Base-by-base conservation (phyloP, 2,113 vertebrate species). In the Fukomys damarensis region DNA sequence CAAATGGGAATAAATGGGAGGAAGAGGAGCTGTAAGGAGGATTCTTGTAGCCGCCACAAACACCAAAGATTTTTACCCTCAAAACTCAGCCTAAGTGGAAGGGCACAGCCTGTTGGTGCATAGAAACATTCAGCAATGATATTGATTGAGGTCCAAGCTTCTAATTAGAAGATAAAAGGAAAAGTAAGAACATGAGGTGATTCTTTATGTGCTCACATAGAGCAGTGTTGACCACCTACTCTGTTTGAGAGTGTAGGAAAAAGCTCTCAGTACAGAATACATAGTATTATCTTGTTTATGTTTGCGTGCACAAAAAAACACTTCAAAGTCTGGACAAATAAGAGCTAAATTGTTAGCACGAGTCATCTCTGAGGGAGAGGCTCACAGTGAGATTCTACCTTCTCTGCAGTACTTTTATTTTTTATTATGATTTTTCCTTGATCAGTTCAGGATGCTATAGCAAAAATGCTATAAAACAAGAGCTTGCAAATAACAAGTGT, bases 161-260 rank as follows among this genome's bases (percentile, higher is more conserved):
- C 82, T 93, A 96, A 97, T 96, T 94, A 96, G 86, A 58, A 94
- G 91, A 96, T 83, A 96, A 96, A 96, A 76, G 85, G 54, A 89
- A 91, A 92, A 26, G 22, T 46, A 38, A 82, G 70, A 83, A 7
- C 35, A 28, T 11, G 54, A 91, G 41, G 70, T 49, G 38, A 88
- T 87, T 77, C 66, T 91, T 76, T 84, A 32, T 84, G 84, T 43
- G 63, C 59, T 86, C 81, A 63, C 76, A 87, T 10, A 52, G 59
- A 68, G 35, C 26, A 32, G 32, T 74, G 46, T 76, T 90, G 46
- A 93, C 28, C 49, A 56, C 22, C 61, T 5, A 58, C 58, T 86
- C 54, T 38, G 30, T 86, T 26, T 56, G 46, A 83, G 65, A 86
- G 26, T 61, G 32, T 19, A 87, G 32, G 52, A 11, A 81, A 81